Conservation (phyloP, 2,113 vertebrate species). For the Tympanuchus pallidicinctus region DNA sequence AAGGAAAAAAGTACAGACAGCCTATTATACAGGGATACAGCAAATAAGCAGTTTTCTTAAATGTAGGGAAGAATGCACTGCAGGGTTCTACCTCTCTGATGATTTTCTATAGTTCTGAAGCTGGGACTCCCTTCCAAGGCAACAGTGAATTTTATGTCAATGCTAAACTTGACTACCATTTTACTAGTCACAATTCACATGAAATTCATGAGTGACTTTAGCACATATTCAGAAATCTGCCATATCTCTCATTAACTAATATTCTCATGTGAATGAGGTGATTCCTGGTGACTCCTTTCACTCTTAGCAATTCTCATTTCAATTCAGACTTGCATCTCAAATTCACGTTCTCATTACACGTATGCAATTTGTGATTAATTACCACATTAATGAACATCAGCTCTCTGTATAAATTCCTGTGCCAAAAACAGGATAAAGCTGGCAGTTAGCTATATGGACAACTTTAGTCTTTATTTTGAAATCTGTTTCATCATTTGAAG, state of each 20-base stretch:
- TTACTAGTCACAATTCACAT: background rate
- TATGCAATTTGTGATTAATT: background rate
- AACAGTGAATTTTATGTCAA: background rate
- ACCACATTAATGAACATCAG: background rate
- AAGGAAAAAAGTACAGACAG: background rate
- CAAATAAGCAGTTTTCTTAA: background rate
- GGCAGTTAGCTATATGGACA: background rate
- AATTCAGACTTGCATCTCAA: background rate
- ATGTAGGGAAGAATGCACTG: background rate
- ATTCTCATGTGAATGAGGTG: background rate
- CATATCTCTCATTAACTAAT: background rate
- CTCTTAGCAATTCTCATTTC: background rate
- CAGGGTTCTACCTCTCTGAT: background rate
- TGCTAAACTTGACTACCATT: background rate
- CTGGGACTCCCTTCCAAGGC: background rate
- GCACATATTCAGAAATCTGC: background rate
- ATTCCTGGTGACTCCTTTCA: background rate
- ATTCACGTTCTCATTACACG: background rate
- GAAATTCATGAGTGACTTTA: background rate
- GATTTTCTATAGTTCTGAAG: background rate
- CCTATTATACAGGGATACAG: background rate
- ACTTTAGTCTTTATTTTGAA: background rate
- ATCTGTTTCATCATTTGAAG: background rate
- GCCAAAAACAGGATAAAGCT: background rate
- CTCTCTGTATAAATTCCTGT: background rate